Percentiles rank a stretch among this genome's conserved stretches.
These are phyloP conservation scores for Eriocheir sinensis DNA, from an alignment of 1,140 invertebrate genomes.

Conservation along the genomic window DNA sequence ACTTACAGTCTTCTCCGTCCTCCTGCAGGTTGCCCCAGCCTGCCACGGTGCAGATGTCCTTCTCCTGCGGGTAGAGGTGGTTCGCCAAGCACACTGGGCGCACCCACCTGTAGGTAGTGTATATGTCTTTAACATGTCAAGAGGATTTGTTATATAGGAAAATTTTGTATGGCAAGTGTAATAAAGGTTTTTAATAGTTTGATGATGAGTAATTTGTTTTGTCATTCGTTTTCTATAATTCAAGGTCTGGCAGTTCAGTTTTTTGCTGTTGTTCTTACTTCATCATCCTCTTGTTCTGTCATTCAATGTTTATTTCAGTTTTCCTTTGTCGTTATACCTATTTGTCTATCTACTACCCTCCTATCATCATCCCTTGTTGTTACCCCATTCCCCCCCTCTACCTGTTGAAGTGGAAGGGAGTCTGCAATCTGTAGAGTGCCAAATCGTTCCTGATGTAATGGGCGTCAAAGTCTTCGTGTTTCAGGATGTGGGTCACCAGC, in stretches of 20 bases:
- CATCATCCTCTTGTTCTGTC: background rate
- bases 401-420: conserved; percentile 59
- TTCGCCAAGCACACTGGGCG: conserved; percentile 51
- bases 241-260: background rate
- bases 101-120: conserved; percentile 54
- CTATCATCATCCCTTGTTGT: background rate
- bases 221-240: background rate
- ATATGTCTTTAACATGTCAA: background rate
- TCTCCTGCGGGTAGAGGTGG: background rate
- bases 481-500: conserved; percentile 14
- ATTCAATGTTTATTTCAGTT: background rate
- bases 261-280: background rate
- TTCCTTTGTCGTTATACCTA: background rate
- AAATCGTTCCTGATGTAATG: conserved; percentile 48
- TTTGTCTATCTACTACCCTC: background rate
- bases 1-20: conserved; percentile 28
- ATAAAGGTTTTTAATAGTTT: background rate
- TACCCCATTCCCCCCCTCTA: background rate
- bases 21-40: conserved; percentile 58
- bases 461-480: conserved; percentile 34
- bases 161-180: background rate
- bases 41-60: conserved; percentile 42
- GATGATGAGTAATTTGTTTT: background rate
- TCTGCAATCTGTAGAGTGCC: conserved; percentile 36
- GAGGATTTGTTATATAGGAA: background rate